phyloP scores from a whole-genome alignment of 2,797 vertebrate species.

The Novumbra hubbsi region DNA sequence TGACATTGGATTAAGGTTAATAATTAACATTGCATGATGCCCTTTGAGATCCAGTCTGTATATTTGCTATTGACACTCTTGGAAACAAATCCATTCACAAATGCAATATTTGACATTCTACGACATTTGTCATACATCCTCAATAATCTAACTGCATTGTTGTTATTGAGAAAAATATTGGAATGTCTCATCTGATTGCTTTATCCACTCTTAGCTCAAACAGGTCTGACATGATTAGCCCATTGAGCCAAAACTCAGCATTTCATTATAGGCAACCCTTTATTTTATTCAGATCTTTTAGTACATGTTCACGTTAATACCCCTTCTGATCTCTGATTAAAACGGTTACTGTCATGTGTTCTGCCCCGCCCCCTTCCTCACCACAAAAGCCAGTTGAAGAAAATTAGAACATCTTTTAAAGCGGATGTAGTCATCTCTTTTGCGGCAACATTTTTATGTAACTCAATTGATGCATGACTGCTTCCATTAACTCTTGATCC shows the following conservation, averaged over 20 bases:
- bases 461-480: slow-evolving; percentile 68
- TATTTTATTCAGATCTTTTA: slow-evolving; percentile 58
- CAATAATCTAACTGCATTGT: not conserved
- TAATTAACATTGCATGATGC: not conserved
- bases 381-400: slow-evolving; percentile 61
- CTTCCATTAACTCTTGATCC: slow-evolving; percentile 70
- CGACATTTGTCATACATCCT: not conserved
- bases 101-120: not conserved
- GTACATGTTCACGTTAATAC: slow-evolving; percentile 56
- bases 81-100: not conserved
- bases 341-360: slow-evolving; percentile 48
- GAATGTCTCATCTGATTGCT: slow-evolving; percentile 35
- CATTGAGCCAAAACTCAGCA: slow-evolving; percentile 28
- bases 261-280: slow-evolving; percentile 61
- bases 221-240: slow-evolving; percentile 47
- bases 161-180: slow-evolving; percentile 6
- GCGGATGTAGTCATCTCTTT: slow-evolving; percentile 58
- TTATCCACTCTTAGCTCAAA: slow-evolving; percentile 25
- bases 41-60: not conserved
- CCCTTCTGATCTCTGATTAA: slow-evolving; percentile 65
- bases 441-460: slow-evolving; percentile 55
- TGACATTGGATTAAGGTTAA: not conserved
- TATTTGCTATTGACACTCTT: not conserved
- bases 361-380: slow-evolving; percentile 12
- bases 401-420: slow-evolving; percentile 65